Conservation (phyloP, 2,113 vertebrate genomes). For the Syrrhaptes paradoxus region DNA sequence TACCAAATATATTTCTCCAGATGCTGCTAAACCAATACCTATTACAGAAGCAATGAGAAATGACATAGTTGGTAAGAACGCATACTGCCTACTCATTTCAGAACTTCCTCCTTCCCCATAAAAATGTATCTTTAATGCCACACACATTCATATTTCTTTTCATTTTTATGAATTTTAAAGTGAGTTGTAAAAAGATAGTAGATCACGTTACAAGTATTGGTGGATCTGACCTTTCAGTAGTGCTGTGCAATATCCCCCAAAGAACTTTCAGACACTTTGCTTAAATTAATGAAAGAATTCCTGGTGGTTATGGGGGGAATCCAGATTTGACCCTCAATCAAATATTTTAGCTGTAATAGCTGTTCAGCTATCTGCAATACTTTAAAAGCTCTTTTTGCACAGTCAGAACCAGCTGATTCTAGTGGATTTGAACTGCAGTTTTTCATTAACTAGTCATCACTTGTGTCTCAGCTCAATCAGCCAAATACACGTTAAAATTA, state of each 20-base stretch:
- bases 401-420: neutral
- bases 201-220: neutral
- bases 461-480: neutral
- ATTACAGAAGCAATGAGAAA: conserved; percentile 95
- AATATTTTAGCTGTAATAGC: neutral
- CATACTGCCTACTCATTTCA: neutral
- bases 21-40: conserved; percentile 93
- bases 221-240: neutral
- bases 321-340: neutral
- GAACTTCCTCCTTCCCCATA: neutral
- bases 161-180: neutral
- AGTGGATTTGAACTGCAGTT: neutral
- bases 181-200: neutral
- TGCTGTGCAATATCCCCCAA: neutral
- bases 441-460: neutral
- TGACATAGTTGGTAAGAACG: conserved; percentile 92
- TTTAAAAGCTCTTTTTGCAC: neutral
- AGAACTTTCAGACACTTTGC: neutral
- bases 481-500: neutral
- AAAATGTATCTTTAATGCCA: neutral
- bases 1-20: conserved; percentile 98
- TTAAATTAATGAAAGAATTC: neutral
- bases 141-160: neutral
- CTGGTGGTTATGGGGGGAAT: neutral
- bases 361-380: neutral